Evolutionary conservation across 2,113 vertebrate species (phyloP), one percentile per base, ranked within the genome.

Genomic region (Labeo catla): DNA sequence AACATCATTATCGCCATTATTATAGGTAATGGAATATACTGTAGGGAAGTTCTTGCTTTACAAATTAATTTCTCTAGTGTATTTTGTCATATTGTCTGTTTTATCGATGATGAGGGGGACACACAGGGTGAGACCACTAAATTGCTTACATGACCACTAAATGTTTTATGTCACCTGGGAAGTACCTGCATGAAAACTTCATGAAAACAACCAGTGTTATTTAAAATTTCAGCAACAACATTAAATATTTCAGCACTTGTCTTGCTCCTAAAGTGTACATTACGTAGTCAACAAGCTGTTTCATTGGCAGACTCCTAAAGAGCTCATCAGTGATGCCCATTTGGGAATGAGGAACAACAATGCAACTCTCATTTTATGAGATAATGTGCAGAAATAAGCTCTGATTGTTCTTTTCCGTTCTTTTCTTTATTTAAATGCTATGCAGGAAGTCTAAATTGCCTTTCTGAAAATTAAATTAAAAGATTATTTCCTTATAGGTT

Each of bases 61-160:
- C 49, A 54, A 45, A 70, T 13, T 5, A 54, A 36, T 7, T 43
- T 80, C 54, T 61, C 77, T 19, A 21, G 54, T 59, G 79, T 66
- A 66, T 81, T 65, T 66, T 63, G 79, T 81, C 79, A 66, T 81
- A 49, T 15, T 47, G 16, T 47, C 7, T 81, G n/a, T 28, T 81
- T 81, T 66, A 65, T 81, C 66, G 45, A 81, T 81, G 79, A 65
- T 7, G 59, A 11, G n/a, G 59, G 79, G 13, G 4, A 61, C 36
- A 43, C 43, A 66, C 9, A 61, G 77, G 19, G 52, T 79, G 52
- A 79, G 76, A 79, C 16, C 10, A 21, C 52, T 52, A 70, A 6
- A 47, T 54, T 6, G 79, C n/a, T 49, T 47, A 45, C 2, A 28
- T 28, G 28, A 28, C 28, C 28, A 28, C 23, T 81, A 28, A 81